A percentile compares a stretch with the other conserved stretches of the same genome.
These are phyloP conservation scores for Heliconius melpomene DNA, from an alignment of 1,140 invertebrate genomes.

Conservation along the genomic window DNA sequence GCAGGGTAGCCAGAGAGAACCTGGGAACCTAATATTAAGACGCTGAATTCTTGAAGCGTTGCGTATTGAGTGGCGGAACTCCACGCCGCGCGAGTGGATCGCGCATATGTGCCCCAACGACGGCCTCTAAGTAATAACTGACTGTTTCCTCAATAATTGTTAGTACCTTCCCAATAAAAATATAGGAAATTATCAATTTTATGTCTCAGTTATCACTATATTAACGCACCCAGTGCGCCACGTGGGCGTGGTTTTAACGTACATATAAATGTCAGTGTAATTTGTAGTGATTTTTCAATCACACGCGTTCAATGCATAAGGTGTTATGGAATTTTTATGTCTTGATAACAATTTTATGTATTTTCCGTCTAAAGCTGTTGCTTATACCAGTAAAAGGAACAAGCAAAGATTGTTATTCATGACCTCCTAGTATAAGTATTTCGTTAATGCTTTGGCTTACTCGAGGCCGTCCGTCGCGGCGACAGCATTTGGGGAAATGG, in stretches of 20 bases:
- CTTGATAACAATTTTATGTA: background rate
- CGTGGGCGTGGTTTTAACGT: background rate
- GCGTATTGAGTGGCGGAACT: too few relatives aligned
- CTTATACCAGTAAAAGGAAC: background rate
- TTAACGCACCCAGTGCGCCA: background rate
- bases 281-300: slow-evolving; percentile 3
- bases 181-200: slow-evolving; percentile 1
- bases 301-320: background rate
- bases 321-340: background rate
- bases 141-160: background rate
- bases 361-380: background rate
- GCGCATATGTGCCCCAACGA: too few relatives aligned
- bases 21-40: too few relatives aligned
- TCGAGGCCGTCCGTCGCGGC: too few relatives aligned
- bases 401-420: background rate
- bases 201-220: background rate
- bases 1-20: too few relatives aligned
- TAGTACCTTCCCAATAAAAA: background rate
- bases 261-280: slow-evolving; percentile 1
- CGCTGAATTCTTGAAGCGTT: too few relatives aligned
- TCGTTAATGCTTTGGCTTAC: background rate
- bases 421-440: background rate
- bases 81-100: too few relatives aligned
- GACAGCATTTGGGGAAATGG: too few relatives aligned
- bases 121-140: background rate